phyloP scores from a whole-genome alignment of 2,113 vertebrate genomes.

The western clawed frog (Xenopus tropicalis) region DNA sequence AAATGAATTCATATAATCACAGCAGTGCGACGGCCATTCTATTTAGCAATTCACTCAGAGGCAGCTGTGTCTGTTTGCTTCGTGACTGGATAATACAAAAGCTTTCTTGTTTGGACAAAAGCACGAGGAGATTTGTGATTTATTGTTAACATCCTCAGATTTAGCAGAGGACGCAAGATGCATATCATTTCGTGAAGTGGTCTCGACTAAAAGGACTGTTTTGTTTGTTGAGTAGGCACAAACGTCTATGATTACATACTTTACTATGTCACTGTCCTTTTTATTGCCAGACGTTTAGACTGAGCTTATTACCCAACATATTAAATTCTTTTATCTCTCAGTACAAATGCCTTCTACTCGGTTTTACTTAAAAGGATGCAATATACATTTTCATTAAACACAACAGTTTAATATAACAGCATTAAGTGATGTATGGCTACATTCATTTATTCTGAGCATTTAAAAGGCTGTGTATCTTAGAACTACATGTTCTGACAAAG shows the following conservation, averaged over 20 bases:
- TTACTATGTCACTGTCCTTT: slow-evolving; percentile 20
- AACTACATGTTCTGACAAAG: slow-evolving; percentile 58
- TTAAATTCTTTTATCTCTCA: slow-evolving; percentile 35
- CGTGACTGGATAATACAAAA: slow-evolving; percentile 9
- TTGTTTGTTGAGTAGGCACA: neutral
- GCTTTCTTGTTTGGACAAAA: slow-evolving; percentile 20
- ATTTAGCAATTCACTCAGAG: slow-evolving; percentile 4
- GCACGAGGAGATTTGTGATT: neutral
- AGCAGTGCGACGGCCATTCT: slow-evolving; percentile 1
- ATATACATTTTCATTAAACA: too few species aligned
- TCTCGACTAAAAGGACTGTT: neutral
- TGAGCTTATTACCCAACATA: slow-evolving; percentile 37
- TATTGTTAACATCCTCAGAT: slow-evolving; percentile 2
- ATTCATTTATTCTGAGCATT: too few species aligned
- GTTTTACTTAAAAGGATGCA: too few species aligned
- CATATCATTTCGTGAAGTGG: neutral
- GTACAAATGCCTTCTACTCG: slow-evolving; percentile 33
- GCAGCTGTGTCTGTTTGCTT: slow-evolving; percentile 22
- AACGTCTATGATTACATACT: neutral
- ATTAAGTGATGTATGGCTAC: too few species aligned
- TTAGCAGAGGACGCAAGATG: neutral
- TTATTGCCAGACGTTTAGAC: slow-evolving; percentile 32
- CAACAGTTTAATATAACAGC: too few species aligned
- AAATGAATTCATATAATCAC: slow-evolving; percentile 13
- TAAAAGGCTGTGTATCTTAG: too few species aligned